Evolutionary conservation across 2,797 vertebrate species (phyloP).

Genomic region (Eulemur albifrons): DNA sequence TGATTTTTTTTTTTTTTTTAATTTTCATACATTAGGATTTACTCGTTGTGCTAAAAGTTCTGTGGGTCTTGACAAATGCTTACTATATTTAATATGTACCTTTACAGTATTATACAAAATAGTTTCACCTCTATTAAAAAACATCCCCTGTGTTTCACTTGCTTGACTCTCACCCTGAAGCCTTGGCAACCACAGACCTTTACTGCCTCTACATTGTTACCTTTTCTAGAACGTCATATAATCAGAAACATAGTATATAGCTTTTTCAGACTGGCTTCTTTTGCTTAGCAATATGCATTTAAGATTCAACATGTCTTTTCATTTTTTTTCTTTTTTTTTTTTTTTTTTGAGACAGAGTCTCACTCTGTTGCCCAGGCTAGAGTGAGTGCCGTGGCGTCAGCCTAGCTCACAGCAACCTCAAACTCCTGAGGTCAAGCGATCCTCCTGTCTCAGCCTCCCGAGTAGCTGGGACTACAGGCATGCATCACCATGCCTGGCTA

Average conservation of each 20-base stretch:
- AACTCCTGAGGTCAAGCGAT: no score
- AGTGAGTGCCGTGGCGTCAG: no score
- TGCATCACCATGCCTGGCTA: no score
- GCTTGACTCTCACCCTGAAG: neutral
- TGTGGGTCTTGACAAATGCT: neutral
- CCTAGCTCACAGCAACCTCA: no score
- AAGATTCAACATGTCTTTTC: neutral
- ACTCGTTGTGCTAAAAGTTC: neutral
- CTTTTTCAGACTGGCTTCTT: neutral
- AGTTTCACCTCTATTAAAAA: neutral
- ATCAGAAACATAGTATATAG: neutral
- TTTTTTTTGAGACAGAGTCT: no score
- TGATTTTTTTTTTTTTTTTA: neutral
- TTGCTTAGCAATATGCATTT: neutral
- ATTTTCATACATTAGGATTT: neutral
- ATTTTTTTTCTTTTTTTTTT: neutral
- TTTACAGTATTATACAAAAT: neutral
- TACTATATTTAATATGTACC: neutral
- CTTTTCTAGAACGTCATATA: neutral
- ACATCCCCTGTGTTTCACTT: neutral
- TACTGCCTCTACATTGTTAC: neutral
- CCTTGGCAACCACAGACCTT: neutral
- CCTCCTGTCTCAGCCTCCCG: no score
- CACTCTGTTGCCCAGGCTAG: no score
- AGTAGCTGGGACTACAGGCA: no score